Conservation (phyloP, 1,140 invertebrate species). For the Ceratoteleas bidentatus region DNA sequence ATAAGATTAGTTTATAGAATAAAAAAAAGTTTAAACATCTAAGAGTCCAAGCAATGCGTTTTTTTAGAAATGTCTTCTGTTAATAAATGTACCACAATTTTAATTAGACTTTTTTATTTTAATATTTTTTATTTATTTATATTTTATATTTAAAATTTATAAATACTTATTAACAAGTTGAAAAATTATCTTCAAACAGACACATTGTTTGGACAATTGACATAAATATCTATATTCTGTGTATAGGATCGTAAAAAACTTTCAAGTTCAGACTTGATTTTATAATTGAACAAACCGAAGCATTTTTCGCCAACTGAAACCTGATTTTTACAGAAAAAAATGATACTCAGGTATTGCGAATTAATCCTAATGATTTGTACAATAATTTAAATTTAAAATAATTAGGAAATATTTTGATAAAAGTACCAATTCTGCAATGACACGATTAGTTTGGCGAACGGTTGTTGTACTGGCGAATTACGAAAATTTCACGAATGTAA, state of each 20-base stretch:
- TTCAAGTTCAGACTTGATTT: constrained; percentile 19
- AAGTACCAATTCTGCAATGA: background rate
- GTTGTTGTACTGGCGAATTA: too few relatives aligned
- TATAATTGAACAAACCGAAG: constrained; percentile 9
- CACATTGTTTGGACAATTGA: constrained; percentile 11
- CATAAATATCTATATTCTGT: constrained; percentile 21
- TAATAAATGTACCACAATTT: background rate
- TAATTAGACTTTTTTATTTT: too few relatives aligned
- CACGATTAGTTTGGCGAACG: background rate
- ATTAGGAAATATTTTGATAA: constrained; percentile 14
- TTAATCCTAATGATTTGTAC: constrained; percentile 19
- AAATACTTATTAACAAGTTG: too few relatives aligned
- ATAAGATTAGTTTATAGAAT: constrained; percentile 3
- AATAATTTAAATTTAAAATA: constrained; percentile 20
- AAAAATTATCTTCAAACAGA: too few relatives aligned
- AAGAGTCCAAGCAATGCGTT: background rate
- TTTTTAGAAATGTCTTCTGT: background rate
- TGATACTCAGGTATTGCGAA: constrained; percentile 26
- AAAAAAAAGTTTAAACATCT: background rate
- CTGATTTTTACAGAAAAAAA: constrained; percentile 17
- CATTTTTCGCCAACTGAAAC: constrained; percentile 20
- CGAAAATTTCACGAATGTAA: background rate
- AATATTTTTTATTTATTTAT: too few relatives aligned
- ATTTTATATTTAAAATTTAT: too few relatives aligned
- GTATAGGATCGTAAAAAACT: constrained; percentile 13